Base-by-base conservation (phyloP, 2,888 invertebrate genomes). In the Caenorhabditis drosophilae region DNA sequence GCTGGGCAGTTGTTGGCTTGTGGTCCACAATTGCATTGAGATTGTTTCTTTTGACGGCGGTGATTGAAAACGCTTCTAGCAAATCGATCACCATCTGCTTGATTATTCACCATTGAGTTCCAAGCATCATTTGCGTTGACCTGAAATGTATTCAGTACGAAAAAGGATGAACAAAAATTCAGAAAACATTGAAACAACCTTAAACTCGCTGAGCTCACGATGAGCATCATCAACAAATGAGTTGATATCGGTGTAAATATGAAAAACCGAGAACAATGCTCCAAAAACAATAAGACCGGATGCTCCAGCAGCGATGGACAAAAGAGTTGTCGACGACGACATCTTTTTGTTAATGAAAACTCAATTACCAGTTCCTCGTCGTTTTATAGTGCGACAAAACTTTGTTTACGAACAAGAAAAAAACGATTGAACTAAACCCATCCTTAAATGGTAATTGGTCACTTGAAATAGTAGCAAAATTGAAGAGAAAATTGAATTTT, bases 21-120 rank as follows among this genome's bases (percentile, higher is more conserved):
- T 27, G 68, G 62, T 41, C 67, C 70, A 40, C 75, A 75, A 38
- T 55, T 52, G 55, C 74, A 74, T 45, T 60, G 60, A 27, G 63
- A 57, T 47, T 64, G 64, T 46, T 58, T 67, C 52, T 55, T 58
- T 42, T 52, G 54, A 31, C 58, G 64, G 4, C 23, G 40, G 11
- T 38, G 41, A 23, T 46, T 51, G 54, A 57, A 64, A 4, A 64
- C 64, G 26, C 58, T 58, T 25, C 64, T 49, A 23, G 50, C 63
- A 45, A 57, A 51, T 45, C 62, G 64, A 27, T 45, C 48, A 18
- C 53, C 40, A 23, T 57, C 58, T 20, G 55, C 61, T 31, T 60
- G 48, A 25, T 60, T 60, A 16, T 54, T 16, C 44, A 45, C 27
- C 64, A 64, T 64, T 18, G 64, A 58, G 58, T 62, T 58, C 70